phyloP scores from a whole-genome alignment of 1,140 invertebrate species.

The Trigoniulus corallinus region DNA sequence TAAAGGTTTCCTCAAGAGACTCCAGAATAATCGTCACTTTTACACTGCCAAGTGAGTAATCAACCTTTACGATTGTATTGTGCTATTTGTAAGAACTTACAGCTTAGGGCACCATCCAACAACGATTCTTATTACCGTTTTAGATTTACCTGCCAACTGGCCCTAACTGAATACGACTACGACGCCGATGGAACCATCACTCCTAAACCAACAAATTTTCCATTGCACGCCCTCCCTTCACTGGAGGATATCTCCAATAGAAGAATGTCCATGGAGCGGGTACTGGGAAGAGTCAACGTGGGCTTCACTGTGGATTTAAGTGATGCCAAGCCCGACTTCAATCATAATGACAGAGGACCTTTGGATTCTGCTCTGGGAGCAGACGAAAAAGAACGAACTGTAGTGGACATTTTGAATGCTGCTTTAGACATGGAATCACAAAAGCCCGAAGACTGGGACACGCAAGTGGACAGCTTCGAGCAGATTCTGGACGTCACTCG shows the following conservation, averaged over 20 bases:
- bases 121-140: conserved; percentile 7
- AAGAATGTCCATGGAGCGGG: too few relatives aligned
- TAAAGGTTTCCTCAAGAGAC: too few relatives aligned
- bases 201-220: conserved; percentile 13
- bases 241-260: conserved; percentile 15
- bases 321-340: conserved; percentile 8
- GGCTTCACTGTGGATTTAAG: conserved; percentile 44
- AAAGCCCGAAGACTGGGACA: conserved; percentile 6
- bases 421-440: conserved; percentile 13
- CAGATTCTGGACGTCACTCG: conserved; percentile 65
- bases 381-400: conserved; percentile 12
- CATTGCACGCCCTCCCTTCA: conserved; percentile 23
- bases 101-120: neutral
- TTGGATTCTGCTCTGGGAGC: conserved; percentile 9
- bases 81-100: too few relatives aligned
- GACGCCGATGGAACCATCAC: conserved; percentile 4
- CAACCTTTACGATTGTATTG: too few relatives aligned
- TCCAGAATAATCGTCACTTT: too few relatives aligned
- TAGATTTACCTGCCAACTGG: conserved; percentile 43
- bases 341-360: too few relatives aligned
- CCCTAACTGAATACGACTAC: conserved; percentile 42
- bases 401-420: conserved; percentile 16
- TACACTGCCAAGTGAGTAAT: too few relatives aligned
- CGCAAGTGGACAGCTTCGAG: conserved; percentile 51
- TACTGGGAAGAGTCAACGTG: too few relatives aligned